Percentiles rank a stretch among this genome's conserved stretches.
These are phyloP conservation scores for Gymnogyps californianus DNA, from an alignment of 2,113 vertebrate species.

Conservation along the genomic window DNA sequence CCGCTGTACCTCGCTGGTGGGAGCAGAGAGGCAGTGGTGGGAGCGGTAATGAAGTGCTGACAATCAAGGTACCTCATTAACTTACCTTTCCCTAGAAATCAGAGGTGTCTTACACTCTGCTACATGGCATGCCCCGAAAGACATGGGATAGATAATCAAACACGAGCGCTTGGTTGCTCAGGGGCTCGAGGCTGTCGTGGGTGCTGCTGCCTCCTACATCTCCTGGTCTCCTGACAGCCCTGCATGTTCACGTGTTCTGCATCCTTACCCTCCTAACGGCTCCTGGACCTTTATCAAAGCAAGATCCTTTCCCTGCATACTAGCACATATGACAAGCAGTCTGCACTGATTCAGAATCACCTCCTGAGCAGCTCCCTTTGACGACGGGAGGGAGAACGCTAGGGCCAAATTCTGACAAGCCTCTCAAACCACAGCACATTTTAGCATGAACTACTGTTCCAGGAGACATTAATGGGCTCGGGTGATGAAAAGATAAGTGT, in stretches of 20 bases:
- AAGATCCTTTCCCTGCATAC: neutral
- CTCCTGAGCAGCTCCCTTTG: neutral
- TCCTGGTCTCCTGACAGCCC: neutral
- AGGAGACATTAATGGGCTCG: neutral
- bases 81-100: neutral
- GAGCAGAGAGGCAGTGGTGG: neutral
- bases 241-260: accelerated
- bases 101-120: neutral
- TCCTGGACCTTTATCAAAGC: neutral
- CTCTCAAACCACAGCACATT: neutral
- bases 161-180: neutral
- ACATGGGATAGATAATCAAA: neutral
- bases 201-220: neutral
- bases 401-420: neutral
- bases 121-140: neutral
- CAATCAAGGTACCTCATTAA: neutral
- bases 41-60: neutral
- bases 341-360: neutral
- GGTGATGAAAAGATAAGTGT: neutral
- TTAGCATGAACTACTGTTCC: neutral
- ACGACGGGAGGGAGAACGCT: accelerated
- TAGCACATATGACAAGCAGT: neutral
- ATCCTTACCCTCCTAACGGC: neutral
- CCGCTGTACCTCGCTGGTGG: neutral
- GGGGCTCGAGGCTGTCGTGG: neutral